Base-by-base conservation (phyloP, 2,113 vertebrate genomes). In the Orthonyx spaldingii region DNA sequence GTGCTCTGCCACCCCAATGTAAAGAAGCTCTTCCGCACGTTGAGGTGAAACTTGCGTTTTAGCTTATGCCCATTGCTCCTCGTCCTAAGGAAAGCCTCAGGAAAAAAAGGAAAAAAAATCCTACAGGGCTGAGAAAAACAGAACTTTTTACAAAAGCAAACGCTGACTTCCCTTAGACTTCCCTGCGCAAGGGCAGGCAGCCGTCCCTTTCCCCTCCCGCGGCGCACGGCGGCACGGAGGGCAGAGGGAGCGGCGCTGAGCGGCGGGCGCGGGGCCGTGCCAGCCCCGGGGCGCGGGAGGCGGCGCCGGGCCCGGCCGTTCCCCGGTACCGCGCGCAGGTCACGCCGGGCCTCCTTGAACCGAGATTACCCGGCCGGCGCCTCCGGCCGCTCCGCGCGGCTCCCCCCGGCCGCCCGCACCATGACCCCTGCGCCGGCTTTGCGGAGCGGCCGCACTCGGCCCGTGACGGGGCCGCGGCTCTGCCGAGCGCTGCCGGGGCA, bases 341-440 rank as follows among this genome's bases (percentile, higher is more conserved):
- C 87, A 85, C 37, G 70, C 94, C 11, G 56, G 13, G 71, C 71
- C 91, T 85, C 81, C 92, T 37, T 37, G 88, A 46, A 56, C 84
- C 37, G 52, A 78, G 87, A 83, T 94, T 77, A 90, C 63, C 63
- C 63, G 63, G 63, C 63, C 63, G 63, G 41, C 63, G 63, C 30
- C 61, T 64, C 30, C 41, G 63, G 63, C 63, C 63, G 63, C 32
- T 64, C 69, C 2, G 6, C 74, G 60, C 63, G 49, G 35, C 69
- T 63, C 69, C 84, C 5, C 50, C 84, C 80, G 66, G 22, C 81
- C 81, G 87, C 83, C 82, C 87, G 83, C 77, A 35, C 53, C 87
- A 82, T 90, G 92, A 90, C 92, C 92, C 76, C 75, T 57, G 33
- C 61, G 44, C 44, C 87, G 75, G 92, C 92, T 93, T 81, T 90